Evolutionary conservation across 1,140 invertebrate genomes (phyloP), one percentile per base, ranked within the genome.

Genomic region (Cyclargus thomasi): DNA sequence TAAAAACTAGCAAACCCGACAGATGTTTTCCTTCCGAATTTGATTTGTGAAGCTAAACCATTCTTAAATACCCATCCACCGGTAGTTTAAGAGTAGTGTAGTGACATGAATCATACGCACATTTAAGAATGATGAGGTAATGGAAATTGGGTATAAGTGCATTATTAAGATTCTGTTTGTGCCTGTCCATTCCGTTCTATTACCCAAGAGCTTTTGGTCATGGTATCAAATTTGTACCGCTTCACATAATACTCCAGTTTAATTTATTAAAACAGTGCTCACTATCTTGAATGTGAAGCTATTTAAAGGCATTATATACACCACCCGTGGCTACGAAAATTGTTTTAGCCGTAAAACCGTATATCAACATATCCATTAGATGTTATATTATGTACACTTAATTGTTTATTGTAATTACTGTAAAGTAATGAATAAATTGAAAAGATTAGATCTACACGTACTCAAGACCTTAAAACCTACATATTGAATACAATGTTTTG

Each of bases 391-490:
- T 47, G 39, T 47, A 47, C 39, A 47, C 39, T 20, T 59, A 59
- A 59, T 59, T 59, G 55, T 59, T 59, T 59, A 20, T 59, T 59
- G 18, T 59, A 59, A 59, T 59, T 1, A 59, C 55, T 21, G 10
- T 59, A 20, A 59, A 59, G 55, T 59, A 59, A 59, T 59, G 55
- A 59, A 59, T 59, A 59, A 59, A 59, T 59, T 59, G 20, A 59
- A 59, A 20, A 59, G 55, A 59, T 59, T 59, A 59, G 18, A 59
- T 59, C 55, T 59, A 21, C 7, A 20, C 17, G 7, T 20, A 21
- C 55, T 47, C 6, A 0, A 47, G 39, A 47, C 39, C 39, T 59
- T 59, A 17, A 59, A 59, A 59, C 55, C 55, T 59, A 59, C 55
- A 59, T 59, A 20, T 55, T 59, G 55, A 20, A 21, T 29, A 29